Evolutionary conservation across 2,113 vertebrate species (phyloP).

Genomic region (Rana temporaria): DNA sequence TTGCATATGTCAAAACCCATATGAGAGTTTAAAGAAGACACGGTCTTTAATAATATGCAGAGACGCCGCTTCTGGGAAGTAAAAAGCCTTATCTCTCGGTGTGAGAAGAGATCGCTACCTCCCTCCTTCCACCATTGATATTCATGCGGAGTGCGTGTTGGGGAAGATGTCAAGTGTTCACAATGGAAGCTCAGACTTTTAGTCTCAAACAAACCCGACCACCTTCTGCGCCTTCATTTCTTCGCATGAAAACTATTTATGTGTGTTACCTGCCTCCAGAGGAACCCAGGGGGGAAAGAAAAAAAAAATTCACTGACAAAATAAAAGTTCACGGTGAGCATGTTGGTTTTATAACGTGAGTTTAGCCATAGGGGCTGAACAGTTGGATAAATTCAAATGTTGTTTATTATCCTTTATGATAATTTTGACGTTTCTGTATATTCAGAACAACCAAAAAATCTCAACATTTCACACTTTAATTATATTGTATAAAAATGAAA

Average conservation of each 20-base stretch:
- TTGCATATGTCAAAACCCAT: constrained; percentile 9
- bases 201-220: constrained; percentile 24
- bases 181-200: constrained; percentile 1
- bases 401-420: too few species aligned
- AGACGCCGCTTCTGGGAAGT: neutral
- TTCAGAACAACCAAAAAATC: too few species aligned
- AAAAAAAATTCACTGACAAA: constrained; percentile 4
- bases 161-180: constrained; percentile 36
- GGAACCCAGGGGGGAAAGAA: neutral
- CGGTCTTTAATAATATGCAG: constrained; percentile 21
- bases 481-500: too few species aligned
- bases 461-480: too few species aligned
- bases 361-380: neutral
- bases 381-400: neutral
- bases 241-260: constrained; percentile 19
- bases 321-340: neutral
- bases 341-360: neutral
- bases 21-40: constrained; percentile 20
- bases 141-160: constrained; percentile 10
- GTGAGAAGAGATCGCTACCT: neutral
- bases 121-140: constrained; percentile 19
- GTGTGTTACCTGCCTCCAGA: constrained; percentile 7
- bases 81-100: constrained; percentile 37
- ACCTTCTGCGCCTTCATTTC: constrained; percentile 39
- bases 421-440: neutral